Conservation (phyloP, 2,888 invertebrate species). For the Synanthedon vespiformis region DNA sequence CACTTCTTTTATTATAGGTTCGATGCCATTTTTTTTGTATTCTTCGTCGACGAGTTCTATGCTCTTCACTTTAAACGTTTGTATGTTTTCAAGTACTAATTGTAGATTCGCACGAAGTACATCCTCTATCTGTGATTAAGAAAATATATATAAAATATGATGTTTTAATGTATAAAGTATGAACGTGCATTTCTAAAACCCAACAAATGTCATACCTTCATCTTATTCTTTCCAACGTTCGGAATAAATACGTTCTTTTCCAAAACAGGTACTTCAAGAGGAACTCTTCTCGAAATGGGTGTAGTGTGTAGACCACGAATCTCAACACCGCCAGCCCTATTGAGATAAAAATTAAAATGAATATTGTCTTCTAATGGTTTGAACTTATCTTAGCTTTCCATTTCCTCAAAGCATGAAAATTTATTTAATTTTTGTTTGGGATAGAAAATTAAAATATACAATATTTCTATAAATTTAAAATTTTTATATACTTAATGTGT, state of each 20-base stretch:
- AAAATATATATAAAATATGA: background rate
- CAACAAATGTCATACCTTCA: constrained; percentile 28
- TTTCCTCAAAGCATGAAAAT: too few species aligned
- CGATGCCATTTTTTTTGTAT: constrained; percentile 53
- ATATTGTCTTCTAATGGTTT: too few species aligned
- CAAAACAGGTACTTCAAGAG: constrained; percentile 79
- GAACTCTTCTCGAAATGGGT: constrained; percentile 76
- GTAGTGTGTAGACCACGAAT: constrained; percentile 82
- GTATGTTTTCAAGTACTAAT: constrained; percentile 78
- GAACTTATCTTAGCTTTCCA: too few species aligned
- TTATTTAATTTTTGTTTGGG: too few species aligned
- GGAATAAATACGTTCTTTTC: constrained; percentile 82
- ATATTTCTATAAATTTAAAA: background rate
- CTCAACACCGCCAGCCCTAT: constrained; percentile 81
- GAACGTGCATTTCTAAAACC: background rate
- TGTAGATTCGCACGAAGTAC: constrained; percentile 75
- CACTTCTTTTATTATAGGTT: constrained; percentile 67
- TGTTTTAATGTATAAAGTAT: too few species aligned
- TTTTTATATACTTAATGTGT: too few species aligned
- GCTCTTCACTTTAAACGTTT: constrained; percentile 71
- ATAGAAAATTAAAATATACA: too few species aligned
- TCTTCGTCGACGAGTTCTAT: constrained; percentile 67
- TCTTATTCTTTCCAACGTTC: constrained; percentile 57
- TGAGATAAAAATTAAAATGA: too few species aligned
- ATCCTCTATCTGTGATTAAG: constrained; percentile 43